These are phyloP conservation scores for Drosophila prolongata DNA, from an alignment of 2,888 invertebrate genomes.

Conservation along the genomic window DNA sequence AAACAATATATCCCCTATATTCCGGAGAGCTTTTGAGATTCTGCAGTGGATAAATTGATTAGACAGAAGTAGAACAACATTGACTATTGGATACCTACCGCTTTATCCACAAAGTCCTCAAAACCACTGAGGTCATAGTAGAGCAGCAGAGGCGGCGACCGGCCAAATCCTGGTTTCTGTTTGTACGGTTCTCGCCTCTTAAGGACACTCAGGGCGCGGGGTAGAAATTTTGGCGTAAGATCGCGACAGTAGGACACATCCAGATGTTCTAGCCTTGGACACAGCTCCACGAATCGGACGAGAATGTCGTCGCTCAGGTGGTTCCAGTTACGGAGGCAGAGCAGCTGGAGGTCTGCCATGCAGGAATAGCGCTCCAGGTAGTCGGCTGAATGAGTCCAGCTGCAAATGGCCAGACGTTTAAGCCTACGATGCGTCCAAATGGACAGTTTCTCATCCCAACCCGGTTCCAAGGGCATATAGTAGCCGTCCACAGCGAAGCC, in stretches of 20 bases:
- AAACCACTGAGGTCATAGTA: constrained; percentile 74
- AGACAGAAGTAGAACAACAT: not conserved
- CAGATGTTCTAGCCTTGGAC: constrained; percentile 70
- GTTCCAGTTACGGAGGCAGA: constrained; percentile 71
- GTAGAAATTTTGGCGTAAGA: constrained; percentile 63
- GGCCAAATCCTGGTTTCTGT: constrained; percentile 43
- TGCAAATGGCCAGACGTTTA: constrained; percentile 74
- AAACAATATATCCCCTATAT: constrained; percentile 59
- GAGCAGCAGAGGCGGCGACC: constrained; percentile 53
- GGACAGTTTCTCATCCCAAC: constrained; percentile 64
- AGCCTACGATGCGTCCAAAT: constrained; percentile 64
- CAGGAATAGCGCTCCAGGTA: constrained; percentile 65
- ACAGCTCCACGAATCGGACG: constrained; percentile 65
- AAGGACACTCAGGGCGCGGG: constrained; percentile 56
- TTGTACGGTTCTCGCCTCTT: constrained; percentile 54
- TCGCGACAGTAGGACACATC: constrained; percentile 76
- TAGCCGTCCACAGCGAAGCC: constrained; percentile 78
- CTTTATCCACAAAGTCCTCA: constrained; percentile 69
- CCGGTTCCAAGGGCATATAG: constrained; percentile 68
- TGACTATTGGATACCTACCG: constrained; percentile 29
- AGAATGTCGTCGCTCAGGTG: constrained; percentile 64
- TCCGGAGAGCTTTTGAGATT: constrained; percentile 60
- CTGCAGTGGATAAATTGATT: constrained; percentile 46
- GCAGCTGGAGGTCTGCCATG: constrained; percentile 65
- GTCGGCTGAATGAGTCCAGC: constrained; percentile 63